These are phyloP conservation scores for Actenoides lindsayi DNA, from an alignment of 2,113 vertebrate species.

Conservation along the genomic window DNA sequence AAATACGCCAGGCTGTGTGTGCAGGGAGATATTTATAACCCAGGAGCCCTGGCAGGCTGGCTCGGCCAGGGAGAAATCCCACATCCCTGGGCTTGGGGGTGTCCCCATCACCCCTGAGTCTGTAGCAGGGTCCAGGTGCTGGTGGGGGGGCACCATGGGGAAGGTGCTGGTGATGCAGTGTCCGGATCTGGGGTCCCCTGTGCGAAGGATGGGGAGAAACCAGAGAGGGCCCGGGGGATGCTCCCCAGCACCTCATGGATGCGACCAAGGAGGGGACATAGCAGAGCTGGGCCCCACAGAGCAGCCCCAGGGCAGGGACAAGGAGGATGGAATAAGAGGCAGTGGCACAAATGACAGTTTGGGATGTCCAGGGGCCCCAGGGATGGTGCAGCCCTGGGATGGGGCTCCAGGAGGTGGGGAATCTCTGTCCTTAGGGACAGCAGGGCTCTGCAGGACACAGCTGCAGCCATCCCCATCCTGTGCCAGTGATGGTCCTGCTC, in stretches of 20 bases:
- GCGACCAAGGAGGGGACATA: rapidly evolving
- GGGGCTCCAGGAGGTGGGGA: background rate
- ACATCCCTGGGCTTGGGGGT: background rate
- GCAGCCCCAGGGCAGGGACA: background rate
- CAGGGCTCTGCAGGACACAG: background rate
- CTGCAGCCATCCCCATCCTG: rapidly evolving
- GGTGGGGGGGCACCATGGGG: background rate
- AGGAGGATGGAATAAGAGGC: background rate
- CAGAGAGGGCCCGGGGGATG: background rate
- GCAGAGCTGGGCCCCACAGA: background rate
- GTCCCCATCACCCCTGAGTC: background rate
- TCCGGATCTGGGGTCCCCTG: background rate
- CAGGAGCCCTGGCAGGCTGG: conserved; percentile 37
- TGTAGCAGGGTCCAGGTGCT: background rate
- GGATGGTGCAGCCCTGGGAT: background rate
- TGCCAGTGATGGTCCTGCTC: rapidly evolving
- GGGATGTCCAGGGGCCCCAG: background rate
- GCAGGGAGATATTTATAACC: conserved; percentile 61
- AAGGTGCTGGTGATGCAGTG: rapidly evolving
- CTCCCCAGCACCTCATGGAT: background rate
- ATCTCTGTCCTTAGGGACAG: background rate
- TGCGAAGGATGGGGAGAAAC: background rate
- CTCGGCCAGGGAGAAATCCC: background rate
- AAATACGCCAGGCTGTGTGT: conserved; percentile 28
- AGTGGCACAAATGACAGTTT: background rate